These are phyloP conservation scores for Mormyrus proboscirostris DNA, from an alignment of 2,797 vertebrate species.

Conservation along the genomic window DNA sequence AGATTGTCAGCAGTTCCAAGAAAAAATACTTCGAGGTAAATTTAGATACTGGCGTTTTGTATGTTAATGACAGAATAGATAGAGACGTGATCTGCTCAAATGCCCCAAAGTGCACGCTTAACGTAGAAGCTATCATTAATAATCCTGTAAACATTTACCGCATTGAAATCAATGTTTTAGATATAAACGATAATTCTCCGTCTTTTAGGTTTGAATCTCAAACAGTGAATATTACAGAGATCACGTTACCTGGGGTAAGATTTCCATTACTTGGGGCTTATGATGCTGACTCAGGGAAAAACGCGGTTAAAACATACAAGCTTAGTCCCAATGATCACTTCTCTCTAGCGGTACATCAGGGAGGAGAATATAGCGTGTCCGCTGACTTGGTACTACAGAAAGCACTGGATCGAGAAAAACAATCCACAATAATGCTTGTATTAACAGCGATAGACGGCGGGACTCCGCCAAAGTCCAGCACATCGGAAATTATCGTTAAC, in stretches of 20 bases:
- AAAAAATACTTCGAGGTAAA: slow-evolving; percentile 56
- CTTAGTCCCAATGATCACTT: slow-evolving; percentile 50
- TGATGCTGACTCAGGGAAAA: slow-evolving; percentile 50
- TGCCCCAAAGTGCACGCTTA: slow-evolving; percentile 42
- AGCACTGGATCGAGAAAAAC: slow-evolving; percentile 57
- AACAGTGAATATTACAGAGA: slow-evolving; percentile 55
- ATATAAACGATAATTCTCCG: slow-evolving; percentile 54
- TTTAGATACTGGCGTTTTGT: slow-evolving; percentile 49
- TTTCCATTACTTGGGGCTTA: slow-evolving; percentile 43
- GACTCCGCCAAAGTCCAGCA: slow-evolving; percentile 46
- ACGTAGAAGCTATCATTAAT: slow-evolving; percentile 49
- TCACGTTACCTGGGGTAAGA: slow-evolving; percentile 46
- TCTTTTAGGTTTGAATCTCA: slow-evolving; percentile 41
- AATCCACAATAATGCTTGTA: slow-evolving; percentile 40
- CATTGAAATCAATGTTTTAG: slow-evolving; percentile 46
- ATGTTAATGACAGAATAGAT: slow-evolving; percentile 52
- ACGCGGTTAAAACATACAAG: slow-evolving; percentile 47
- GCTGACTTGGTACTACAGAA: slow-evolving; percentile 48
- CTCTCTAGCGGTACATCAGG: slow-evolving; percentile 37
- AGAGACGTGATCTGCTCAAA: slow-evolving; percentile 54
- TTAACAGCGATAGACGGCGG: slow-evolving; percentile 59
- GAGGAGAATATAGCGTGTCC: slow-evolving; percentile 38
- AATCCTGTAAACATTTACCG: slow-evolving; percentile 50
- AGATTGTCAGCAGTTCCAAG: slow-evolving; percentile 49
- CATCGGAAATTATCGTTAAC: slow-evolving; percentile 39